Percentiles rank a stretch among this genome's conserved stretches.
Evolutionary conservation across 2,888 invertebrate genomes (phyloP).

Genomic region (Proisotoma minuta): DNA sequence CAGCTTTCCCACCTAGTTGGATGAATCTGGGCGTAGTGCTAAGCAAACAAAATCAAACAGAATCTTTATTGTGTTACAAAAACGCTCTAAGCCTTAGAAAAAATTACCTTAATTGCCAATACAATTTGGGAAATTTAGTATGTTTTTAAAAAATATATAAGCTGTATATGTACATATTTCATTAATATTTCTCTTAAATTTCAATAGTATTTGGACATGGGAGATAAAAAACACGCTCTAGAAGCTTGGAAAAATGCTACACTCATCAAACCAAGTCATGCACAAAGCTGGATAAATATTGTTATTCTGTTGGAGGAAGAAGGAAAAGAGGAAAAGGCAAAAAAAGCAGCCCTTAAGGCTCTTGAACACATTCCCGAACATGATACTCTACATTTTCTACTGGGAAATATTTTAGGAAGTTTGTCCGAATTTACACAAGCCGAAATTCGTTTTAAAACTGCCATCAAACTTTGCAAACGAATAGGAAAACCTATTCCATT

Average conservation of each 20-base stretch:
- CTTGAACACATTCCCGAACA: conserved; percentile 67
- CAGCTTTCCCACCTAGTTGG: conserved; percentile 92
- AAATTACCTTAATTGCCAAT: conserved; percentile 86
- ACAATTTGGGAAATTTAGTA: conserved; percentile 92
- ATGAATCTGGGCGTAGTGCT: conserved; percentile 96
- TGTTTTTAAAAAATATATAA: neutral
- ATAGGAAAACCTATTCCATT: conserved; percentile 56
- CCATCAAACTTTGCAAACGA: conserved; percentile 59
- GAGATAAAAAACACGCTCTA: conserved; percentile 68
- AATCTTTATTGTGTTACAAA: conserved; percentile 73
- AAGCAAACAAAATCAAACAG: conserved; percentile 64
- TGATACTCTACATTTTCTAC: conserved; percentile 73
- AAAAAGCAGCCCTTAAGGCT: conserved; percentile 66
- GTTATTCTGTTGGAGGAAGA: conserved; percentile 76
- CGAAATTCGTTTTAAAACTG: conserved; percentile 71
- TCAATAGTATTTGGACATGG: conserved; percentile 70
- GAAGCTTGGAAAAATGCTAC: conserved; percentile 79
- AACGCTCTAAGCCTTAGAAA: conserved; percentile 70
- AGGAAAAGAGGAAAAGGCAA: conserved; percentile 65
- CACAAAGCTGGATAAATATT: conserved; percentile 87
- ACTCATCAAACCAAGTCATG: conserved; percentile 68
- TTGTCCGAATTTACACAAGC: conserved; percentile 69
- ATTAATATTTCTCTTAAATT: too few species aligned
- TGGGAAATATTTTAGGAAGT: conserved; percentile 86
- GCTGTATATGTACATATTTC: too few species aligned